phyloP scores from a whole-genome alignment of 2,888 invertebrate genomes.

The Asteroscopus sphinx region DNA sequence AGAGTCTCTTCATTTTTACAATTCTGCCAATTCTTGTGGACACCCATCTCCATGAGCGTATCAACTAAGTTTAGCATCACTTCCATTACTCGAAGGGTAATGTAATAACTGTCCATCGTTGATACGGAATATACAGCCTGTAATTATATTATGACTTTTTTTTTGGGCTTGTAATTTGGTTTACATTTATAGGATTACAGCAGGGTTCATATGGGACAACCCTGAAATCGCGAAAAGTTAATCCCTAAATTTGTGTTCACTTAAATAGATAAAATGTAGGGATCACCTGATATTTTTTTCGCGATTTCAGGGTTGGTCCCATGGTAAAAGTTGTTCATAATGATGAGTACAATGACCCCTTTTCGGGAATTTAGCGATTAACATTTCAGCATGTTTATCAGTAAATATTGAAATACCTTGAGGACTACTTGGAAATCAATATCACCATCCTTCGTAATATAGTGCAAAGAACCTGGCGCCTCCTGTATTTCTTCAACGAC shows the following conservation, averaged over 20 bases:
- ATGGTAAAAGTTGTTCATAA: too few relatives aligned
- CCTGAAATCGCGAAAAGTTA: too few relatives aligned
- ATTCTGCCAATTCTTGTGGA: slow-evolving; percentile 91
- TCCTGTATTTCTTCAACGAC: slow-evolving; percentile 96
- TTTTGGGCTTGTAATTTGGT: background rate
- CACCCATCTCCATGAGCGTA: slow-evolving; percentile 96
- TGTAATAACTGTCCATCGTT: slow-evolving; percentile 95
- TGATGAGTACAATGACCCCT: too few relatives aligned
- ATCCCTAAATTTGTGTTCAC: too few relatives aligned
- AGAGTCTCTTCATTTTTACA: slow-evolving; percentile 78
- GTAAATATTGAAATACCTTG: slow-evolving; percentile 88
- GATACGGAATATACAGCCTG: slow-evolving; percentile 96
- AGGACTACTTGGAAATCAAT: slow-evolving; percentile 97
- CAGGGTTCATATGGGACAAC: too few relatives aligned
- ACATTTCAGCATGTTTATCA: too few relatives aligned
- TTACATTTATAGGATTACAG: too few relatives aligned
- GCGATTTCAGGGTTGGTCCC: too few relatives aligned
- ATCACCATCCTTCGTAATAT: slow-evolving; percentile 98
- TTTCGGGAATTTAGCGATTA: too few relatives aligned
- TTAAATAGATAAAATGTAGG: too few relatives aligned
- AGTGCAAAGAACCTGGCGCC: slow-evolving; percentile 96
- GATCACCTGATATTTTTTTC: too few relatives aligned
- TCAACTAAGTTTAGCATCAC: slow-evolving; percentile 97
- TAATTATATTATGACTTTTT: slow-evolving; percentile 23
- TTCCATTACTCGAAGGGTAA: slow-evolving; percentile 97